phyloP scores from a whole-genome alignment of 2,113 vertebrate species.

The Eulemur macaco region DNA sequence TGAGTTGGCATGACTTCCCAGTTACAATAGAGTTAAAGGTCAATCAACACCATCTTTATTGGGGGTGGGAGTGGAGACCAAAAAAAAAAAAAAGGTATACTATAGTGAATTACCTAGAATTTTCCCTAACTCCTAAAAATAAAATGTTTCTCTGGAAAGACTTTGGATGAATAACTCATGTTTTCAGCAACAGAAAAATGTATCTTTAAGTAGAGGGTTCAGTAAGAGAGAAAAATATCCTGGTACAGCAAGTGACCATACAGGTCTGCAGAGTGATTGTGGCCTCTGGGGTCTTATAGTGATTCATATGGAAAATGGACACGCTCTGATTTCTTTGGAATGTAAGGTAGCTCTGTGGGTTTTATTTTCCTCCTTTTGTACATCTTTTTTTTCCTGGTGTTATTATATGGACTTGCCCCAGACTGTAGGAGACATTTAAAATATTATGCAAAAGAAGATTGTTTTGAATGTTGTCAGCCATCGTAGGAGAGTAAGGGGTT shows the following conservation, averaged over 20 bases:
- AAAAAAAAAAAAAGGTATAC: not conserved
- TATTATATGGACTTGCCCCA: not conserved
- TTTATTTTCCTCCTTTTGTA: not conserved
- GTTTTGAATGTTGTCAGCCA: not conserved
- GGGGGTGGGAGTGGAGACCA: slow-evolving; percentile 18
- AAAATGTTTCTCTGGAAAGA: slow-evolving; percentile 76
- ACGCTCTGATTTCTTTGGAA: slow-evolving; percentile 47
- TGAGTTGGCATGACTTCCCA: slow-evolving; percentile 56
- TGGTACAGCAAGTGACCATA: slow-evolving; percentile 72
- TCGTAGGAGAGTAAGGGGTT: not conserved
- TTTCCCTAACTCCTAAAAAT: slow-evolving; percentile 74
- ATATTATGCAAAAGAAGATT: not conserved
- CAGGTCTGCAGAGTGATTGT: slow-evolving; percentile 66
- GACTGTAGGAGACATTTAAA: slow-evolving; percentile 10
- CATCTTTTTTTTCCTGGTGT: slow-evolving; percentile 27
- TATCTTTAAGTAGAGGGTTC: slow-evolving; percentile 75
- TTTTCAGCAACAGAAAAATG: slow-evolving; percentile 78
- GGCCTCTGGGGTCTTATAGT: slow-evolving; percentile 52
- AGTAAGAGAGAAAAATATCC: slow-evolving; percentile 80
- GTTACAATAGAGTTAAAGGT: slow-evolving; percentile 50
- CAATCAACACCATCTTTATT: slow-evolving; percentile 63
- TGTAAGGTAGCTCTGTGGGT: slow-evolving; percentile 68
- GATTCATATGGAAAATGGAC: slow-evolving; percentile 53
- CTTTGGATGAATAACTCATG: slow-evolving; percentile 70
- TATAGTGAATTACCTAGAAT: slow-evolving; percentile 49